Evolutionary conservation across 2,888 invertebrate species (phyloP), one percentile per base, ranked within the genome.

Genomic region (Machimus atricapillus): DNA sequence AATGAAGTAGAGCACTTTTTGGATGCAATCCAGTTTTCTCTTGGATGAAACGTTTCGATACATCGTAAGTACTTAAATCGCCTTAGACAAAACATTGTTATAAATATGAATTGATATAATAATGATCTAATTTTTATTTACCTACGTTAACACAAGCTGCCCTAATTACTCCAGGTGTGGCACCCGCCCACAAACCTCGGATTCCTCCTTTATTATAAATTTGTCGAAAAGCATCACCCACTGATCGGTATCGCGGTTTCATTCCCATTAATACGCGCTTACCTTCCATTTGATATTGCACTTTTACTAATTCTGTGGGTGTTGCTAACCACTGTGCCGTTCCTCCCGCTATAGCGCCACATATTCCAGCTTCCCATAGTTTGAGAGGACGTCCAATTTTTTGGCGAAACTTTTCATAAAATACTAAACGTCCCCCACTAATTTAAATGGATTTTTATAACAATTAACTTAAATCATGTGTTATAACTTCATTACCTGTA

Each of bases 241-340:
- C 94, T 90, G 96, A 95, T 89, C 94, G 93, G 77, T 97, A 97
- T 90, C 98, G 93, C 0, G 97, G 95, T 12, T 96, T 94, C 88
- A 96, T 94, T 43, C 98, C 98, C 93, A 97, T 95, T 87, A 98
- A 92, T 87, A 95, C 91, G 31, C 97, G 93, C 88, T 96, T 94
- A 0, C 98, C 98, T 92, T 98, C 98, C 95, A 98, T 97, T 93
- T 98, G 98, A 93, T 98, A 95, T 93, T 98, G 98, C 19, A 98
- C 97, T 93, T 98, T 98, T 90, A 98, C 95, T 89, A 98, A 94
- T 94, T 98, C 98, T 0, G 98, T 96, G 0, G 98, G 98, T 89
- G 97, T 97, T 74, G 96, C 96, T 89, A 98, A 94, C 93, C 97
- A 96, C 93, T 98, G 98, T 19, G 97, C 97, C 87, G 97, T 91